A percentile compares a stretch with the other conserved stretches of the same genome.
Evolutionary conservation across 2,113 vertebrate genomes (phyloP).

Genomic region (Rhabdornis inornatus): DNA sequence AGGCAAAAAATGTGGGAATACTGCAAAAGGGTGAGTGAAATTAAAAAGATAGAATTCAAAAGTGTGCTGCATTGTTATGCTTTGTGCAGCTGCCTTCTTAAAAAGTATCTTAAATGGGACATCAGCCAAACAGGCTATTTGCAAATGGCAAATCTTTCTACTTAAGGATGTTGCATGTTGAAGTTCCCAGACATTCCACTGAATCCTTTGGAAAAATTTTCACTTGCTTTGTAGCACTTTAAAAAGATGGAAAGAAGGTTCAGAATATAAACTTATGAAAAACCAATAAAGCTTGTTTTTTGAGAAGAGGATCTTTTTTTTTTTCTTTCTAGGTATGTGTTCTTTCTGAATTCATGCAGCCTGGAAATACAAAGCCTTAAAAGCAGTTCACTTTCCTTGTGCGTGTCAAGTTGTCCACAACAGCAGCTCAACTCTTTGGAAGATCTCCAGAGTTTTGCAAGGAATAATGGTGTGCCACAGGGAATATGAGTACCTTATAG

Average conservation of each 20-base stretch:
- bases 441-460: constrained; percentile 78
- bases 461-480: constrained; percentile 70
- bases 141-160: not conserved
- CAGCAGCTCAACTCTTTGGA: constrained; percentile 73
- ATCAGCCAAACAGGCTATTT: not conserved
- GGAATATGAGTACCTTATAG: not conserved
- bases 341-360: constrained; percentile 77
- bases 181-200: not conserved
- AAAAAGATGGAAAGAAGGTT: not conserved
- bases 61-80: not conserved
- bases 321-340: constrained; percentile 71
- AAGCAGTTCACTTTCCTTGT: constrained; percentile 67
- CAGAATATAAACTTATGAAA: not conserved
- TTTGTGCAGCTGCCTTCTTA: not conserved
- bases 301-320: not conserved
- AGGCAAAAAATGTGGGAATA: not conserved
- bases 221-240: not conserved
- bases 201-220: not conserved
- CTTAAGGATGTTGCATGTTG: not conserved
- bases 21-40: not conserved
- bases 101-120: not conserved
- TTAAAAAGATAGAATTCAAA: not conserved
- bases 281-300: not conserved
- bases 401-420: constrained; percentile 77
- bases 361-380: constrained; percentile 44